Conservation (phyloP, 1,140 invertebrate genomes). For the Melitaea cinxia region DNA sequence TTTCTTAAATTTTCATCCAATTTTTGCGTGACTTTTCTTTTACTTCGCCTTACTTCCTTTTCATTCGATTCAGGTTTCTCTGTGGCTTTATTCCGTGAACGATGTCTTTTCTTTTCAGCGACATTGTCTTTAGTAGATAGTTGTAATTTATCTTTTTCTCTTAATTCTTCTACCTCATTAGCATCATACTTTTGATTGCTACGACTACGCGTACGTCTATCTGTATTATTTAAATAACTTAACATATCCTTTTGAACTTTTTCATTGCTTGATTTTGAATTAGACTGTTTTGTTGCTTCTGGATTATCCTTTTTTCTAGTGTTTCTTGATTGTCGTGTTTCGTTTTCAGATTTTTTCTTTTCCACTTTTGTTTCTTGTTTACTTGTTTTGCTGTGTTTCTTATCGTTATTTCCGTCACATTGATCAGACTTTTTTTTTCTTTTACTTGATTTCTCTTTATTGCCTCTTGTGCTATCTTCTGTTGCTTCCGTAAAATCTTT, state of each 20-base stretch:
- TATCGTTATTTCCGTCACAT: not conserved
- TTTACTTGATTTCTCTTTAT: slow-evolving; percentile 15
- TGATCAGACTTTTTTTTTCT: not conserved
- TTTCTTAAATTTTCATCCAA: slow-evolving; percentile 5
- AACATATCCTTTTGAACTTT: not conserved
- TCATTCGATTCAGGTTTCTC: slow-evolving; percentile 22
- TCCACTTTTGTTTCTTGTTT: slow-evolving; percentile 16
- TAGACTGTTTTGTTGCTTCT: not conserved
- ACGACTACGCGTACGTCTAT: not conserved
- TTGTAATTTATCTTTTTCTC: not conserved
- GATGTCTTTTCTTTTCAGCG: not conserved
- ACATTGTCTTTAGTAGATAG: not conserved
- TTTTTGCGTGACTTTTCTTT: slow-evolving; percentile 35
- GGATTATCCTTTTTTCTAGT: not conserved
- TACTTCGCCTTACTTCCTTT: slow-evolving; percentile 50
- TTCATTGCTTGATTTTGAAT: slow-evolving; percentile 3
- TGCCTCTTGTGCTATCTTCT: not conserved
- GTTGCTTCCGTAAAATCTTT: not conserved
- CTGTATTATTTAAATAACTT: not conserved
- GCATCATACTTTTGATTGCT: not conserved
- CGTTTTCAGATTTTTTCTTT: not conserved
- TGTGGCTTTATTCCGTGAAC: not conserved
- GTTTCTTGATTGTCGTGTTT: not conserved
- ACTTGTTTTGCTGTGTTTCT: slow-evolving; percentile 8
- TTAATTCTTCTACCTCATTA: not conserved